phyloP scores from a whole-genome alignment of 2,888 invertebrate species.

The Osmoderma eremita region DNA sequence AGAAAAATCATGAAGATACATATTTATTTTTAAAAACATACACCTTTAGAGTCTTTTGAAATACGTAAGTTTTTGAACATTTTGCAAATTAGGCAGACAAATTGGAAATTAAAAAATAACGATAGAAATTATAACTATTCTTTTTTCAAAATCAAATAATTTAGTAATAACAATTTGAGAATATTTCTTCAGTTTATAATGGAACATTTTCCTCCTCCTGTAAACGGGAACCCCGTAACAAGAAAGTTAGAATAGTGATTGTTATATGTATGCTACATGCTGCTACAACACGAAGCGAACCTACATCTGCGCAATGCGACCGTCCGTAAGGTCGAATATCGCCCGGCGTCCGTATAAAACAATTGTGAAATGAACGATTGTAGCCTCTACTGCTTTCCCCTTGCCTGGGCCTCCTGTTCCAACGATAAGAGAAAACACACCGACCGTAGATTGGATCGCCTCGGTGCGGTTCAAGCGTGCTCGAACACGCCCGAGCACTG shows the following conservation, averaged over 20 bases:
- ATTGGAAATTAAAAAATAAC: too few relatives aligned
- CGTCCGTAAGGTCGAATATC: constrained; percentile 52
- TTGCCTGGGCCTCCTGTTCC: constrained; percentile 59
- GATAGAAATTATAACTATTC: too few relatives aligned
- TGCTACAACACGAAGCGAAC: constrained; percentile 43
- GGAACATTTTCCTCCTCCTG: constrained; percentile 22
- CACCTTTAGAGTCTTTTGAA: too few relatives aligned
- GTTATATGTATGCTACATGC: constrained; percentile 51
- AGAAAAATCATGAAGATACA: too few relatives aligned
- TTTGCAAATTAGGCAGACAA: too few relatives aligned
- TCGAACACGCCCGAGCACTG: constrained; percentile 36
- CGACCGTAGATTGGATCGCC: constrained; percentile 41
- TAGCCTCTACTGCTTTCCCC: constrained; percentile 54
- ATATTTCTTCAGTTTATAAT: background rate
- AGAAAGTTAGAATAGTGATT: constrained; percentile 59
- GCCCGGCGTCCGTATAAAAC: constrained; percentile 49
- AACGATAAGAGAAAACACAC: constrained; percentile 59
- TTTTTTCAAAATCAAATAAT: constrained; percentile 1
- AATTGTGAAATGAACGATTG: constrained; percentile 49
- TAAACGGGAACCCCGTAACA: constrained; percentile 39
- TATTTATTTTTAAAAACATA: too few relatives aligned
- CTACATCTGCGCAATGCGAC: constrained; percentile 57
- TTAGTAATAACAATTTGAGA: background rate
- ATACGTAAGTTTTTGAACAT: too few relatives aligned
- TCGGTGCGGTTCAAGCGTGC: constrained; percentile 44